Conservation (phyloP, 2,113 vertebrate genomes). For the Pachyramphus minor region DNA sequence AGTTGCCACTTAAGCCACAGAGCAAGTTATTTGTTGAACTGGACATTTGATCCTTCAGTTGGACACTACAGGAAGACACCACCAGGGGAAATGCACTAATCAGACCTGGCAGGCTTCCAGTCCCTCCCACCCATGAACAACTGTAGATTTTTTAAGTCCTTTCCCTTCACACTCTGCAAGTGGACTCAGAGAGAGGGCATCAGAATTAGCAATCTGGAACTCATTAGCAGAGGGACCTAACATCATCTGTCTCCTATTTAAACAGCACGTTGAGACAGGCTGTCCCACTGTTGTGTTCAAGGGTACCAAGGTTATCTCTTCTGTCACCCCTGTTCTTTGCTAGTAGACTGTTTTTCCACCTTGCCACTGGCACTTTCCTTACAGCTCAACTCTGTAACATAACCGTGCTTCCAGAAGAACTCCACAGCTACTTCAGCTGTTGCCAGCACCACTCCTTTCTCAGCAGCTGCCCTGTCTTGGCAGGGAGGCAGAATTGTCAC, state of each 20-base stretch:
- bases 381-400: background rate
- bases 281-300: background rate
- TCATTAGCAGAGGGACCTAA: background rate
- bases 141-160: background rate
- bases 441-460: background rate
- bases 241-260: background rate
- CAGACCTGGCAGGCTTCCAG: background rate
- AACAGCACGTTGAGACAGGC: background rate
- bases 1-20: background rate
- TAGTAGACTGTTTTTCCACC: background rate
- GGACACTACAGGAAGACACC: background rate
- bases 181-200: background rate
- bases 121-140: background rate
- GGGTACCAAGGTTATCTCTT: background rate
- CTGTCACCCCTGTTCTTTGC: background rate
- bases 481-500: background rate
- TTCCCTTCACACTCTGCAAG: background rate
- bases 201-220: background rate
- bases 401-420: background rate
- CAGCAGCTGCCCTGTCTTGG: background rate
- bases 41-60: background rate
- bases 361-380: background rate
- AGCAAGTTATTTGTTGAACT: background rate
- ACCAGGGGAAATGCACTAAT: background rate
- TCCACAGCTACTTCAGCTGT: slow-evolving; percentile 48